Conservation (phyloP, 1,140 invertebrate genomes). For the Sitophilus oryzae region DNA sequence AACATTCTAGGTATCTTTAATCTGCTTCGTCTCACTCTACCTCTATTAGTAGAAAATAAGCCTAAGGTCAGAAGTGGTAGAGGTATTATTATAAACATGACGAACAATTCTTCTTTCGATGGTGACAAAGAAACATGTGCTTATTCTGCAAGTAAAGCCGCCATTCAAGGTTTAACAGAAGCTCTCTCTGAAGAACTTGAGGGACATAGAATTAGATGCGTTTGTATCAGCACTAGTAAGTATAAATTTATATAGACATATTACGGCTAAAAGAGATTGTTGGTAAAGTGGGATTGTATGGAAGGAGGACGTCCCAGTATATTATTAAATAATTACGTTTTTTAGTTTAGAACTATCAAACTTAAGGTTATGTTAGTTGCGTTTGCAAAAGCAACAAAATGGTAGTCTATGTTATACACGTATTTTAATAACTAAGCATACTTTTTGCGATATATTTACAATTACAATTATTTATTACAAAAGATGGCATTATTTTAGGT, state of each 20-base stretch:
- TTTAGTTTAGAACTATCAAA: no score
- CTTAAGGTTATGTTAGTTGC: no score
- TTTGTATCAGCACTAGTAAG: conserved; percentile 13
- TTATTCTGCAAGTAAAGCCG: conserved; percentile 20
- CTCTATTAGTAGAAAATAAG: conserved; percentile 5
- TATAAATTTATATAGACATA: neutral
- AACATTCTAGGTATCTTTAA: conserved; percentile 15
- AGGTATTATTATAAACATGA: conserved; percentile 20
- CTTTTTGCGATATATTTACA: no score
- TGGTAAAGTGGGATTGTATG: neutral
- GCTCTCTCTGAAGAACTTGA: conserved; percentile 5
- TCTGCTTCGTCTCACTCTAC: conserved; percentile 6
- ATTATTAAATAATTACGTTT: no score
- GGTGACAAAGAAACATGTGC: conserved; percentile 1
- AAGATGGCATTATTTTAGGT: no score
- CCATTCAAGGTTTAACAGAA: conserved; percentile 14
- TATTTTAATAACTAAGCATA: no score
- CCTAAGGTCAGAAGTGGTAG: conserved; percentile 11
- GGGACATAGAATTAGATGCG: conserved; percentile 5
- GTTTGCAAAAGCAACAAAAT: no score
- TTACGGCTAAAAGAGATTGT: neutral
- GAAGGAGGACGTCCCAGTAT: no score
- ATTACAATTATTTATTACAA: no score
- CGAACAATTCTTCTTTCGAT: conserved; percentile 8
- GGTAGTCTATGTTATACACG: no score